A percentile compares a stretch with the other conserved stretches of the same genome.
phyloP scores from a whole-genome alignment of 2,888 invertebrate genomes.

The Pogonocherus hispidulus region DNA sequence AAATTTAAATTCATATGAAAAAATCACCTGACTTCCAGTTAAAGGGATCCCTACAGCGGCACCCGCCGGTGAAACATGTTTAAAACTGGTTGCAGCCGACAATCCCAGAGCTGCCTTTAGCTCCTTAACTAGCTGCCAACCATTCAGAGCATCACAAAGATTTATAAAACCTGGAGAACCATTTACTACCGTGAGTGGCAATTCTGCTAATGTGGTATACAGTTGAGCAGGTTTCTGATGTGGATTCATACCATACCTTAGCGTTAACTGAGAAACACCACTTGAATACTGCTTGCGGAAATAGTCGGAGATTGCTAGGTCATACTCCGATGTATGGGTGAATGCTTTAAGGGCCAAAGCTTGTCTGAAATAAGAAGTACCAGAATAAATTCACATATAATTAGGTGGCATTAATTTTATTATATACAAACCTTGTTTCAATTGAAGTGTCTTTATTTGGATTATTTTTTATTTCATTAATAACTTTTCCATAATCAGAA shows the following conservation, averaged over 20 bases:
- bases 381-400: no score
- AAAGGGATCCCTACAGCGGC: slow-evolving; percentile 93
- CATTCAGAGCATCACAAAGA: slow-evolving; percentile 96
- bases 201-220: slow-evolving; percentile 81
- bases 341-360: slow-evolving; percentile 93
- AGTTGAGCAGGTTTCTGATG: slow-evolving; percentile 97
- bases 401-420: no score
- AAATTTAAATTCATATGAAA: no score
- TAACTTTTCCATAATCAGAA: slow-evolving; percentile 83
- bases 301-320: slow-evolving; percentile 94
- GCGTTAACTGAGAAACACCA: slow-evolving; percentile 82
- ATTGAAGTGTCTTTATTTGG: slow-evolving; percentile 78
- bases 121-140: slow-evolving; percentile 96
- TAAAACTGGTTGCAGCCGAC: slow-evolving; percentile 97
- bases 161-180: slow-evolving; percentile 98
- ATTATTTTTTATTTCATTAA: slow-evolving; percentile 76
- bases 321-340: slow-evolving; percentile 95
- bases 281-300: slow-evolving; percentile 91
- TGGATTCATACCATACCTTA: slow-evolving; percentile 97
- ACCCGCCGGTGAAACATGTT: slow-evolving; percentile 98
- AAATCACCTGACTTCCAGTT: slow-evolving; percentile 75
- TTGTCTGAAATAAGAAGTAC: slow-evolving; percentile 73
- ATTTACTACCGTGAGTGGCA: slow-evolving; percentile 91
- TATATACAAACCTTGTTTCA: slow-evolving; percentile 75
- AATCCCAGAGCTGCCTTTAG: slow-evolving; percentile 82